These are phyloP conservation scores for Congeria kusceri DNA, from an alignment of 2,888 invertebrate genomes.

Conservation along the genomic window DNA sequence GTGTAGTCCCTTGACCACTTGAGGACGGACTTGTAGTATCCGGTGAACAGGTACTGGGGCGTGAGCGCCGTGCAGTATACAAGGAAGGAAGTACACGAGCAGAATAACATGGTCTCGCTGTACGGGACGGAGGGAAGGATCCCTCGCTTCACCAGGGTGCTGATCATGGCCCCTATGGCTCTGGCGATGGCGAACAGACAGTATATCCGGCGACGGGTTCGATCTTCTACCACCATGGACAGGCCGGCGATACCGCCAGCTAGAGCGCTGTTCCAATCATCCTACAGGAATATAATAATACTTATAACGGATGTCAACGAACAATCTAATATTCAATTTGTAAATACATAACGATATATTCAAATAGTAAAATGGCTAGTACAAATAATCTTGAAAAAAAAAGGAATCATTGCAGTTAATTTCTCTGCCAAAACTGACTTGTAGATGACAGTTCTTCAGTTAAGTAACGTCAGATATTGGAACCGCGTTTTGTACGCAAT, in stretches of 20 bases:
- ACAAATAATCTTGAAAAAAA: background rate
- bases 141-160: conserved; percentile 72
- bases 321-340: too few relatives aligned
- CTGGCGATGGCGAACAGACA: conserved; percentile 76
- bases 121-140: conserved; percentile 69
- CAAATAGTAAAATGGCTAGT: background rate
- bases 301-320: too few relatives aligned
- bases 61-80: conserved; percentile 71
- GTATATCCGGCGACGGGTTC: conserved; percentile 66
- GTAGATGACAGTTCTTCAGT: too few relatives aligned
- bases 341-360: too few relatives aligned
- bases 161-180: conserved; percentile 74
- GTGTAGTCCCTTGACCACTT: conserved; percentile 79
- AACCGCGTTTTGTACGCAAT: too few relatives aligned
- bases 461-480: too few relatives aligned
- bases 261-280: conserved; percentile 75
- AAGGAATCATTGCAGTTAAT: too few relatives aligned
- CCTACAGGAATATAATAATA: conserved; percentile 65
- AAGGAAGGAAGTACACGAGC: conserved; percentile 70
- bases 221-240: conserved; percentile 70
- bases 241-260: conserved; percentile 77
- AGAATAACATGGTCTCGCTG: conserved; percentile 73
- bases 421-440: too few relatives aligned
- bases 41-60: conserved; percentile 71
- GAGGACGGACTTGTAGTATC: conserved; percentile 77